A percentile compares a stretch with the other conserved stretches of the same genome.
phyloP scores from a whole-genome alignment of 2,113 vertebrate species.

The Chloropsis cyanopogon region DNA sequence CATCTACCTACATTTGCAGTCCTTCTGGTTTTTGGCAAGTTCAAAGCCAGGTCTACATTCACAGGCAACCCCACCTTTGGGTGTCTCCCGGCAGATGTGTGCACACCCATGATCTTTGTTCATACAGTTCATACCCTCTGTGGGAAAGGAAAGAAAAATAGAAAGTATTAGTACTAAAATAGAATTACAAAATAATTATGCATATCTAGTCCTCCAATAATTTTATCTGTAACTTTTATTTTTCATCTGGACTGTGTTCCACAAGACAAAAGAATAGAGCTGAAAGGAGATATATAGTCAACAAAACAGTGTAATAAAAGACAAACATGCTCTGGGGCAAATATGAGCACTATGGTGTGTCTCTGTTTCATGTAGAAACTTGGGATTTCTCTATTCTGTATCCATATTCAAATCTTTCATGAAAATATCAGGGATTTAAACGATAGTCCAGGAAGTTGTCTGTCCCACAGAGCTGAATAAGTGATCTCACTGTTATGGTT shows the following conservation, averaged over 20 bases:
- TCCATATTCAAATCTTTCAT: background rate
- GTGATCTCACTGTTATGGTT: background rate
- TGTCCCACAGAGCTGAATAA: background rate
- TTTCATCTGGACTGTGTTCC: background rate
- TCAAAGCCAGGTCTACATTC: slow-evolving; percentile 98
- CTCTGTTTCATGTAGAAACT: background rate
- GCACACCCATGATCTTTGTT: slow-evolving; percentile 98
- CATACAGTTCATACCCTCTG: slow-evolving; percentile 99
- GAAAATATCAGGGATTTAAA: background rate
- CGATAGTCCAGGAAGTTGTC: background rate
- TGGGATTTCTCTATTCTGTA: background rate
- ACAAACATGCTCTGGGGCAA: background rate
- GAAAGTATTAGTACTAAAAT: slow-evolving; percentile 26
- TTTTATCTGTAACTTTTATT: background rate
- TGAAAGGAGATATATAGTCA: background rate
- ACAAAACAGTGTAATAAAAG: background rate
- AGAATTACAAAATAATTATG: background rate
- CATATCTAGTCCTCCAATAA: background rate
- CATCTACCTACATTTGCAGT: slow-evolving; percentile 95
- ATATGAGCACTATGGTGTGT: background rate
- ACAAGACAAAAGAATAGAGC: background rate
- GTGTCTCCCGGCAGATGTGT: slow-evolving; percentile 97
- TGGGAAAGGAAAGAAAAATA: background rate
- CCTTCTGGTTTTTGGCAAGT: slow-evolving; percentile 94
- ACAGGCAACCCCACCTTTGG: slow-evolving; percentile 95